Evolutionary conservation across 2,797 vertebrate species (phyloP).

Genomic region (Cirrhinus mrigala): DNA sequence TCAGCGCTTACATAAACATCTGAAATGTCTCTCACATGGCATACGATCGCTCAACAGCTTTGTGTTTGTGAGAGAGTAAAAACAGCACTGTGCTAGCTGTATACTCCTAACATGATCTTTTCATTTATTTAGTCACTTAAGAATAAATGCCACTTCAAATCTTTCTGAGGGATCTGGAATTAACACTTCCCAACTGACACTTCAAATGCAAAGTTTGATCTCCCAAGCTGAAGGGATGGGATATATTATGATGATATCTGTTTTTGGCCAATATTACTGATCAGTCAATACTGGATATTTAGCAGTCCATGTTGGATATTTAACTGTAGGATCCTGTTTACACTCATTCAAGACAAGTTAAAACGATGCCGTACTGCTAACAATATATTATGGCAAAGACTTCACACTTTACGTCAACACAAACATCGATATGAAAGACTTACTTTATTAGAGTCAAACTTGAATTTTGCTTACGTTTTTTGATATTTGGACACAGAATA

Average conservation of each 20-base stretch:
- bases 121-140: slow-evolving; percentile 13
- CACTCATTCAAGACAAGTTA: not conserved
- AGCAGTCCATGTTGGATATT: not conserved
- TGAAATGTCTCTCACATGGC: slow-evolving; percentile 51
- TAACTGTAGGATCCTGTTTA: not conserved
- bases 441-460: not conserved
- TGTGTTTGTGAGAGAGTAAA: slow-evolving; percentile 32
- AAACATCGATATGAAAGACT: not conserved
- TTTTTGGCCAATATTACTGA: slow-evolving; percentile 3
- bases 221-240: not conserved
- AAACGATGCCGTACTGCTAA: not conserved
- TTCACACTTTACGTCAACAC: not conserved
- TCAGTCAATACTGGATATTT: not conserved
- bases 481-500: not conserved
- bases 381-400: not conserved
- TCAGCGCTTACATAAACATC: slow-evolving; percentile 59
- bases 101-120: slow-evolving; percentile 19
- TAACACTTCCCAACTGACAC: not conserved
- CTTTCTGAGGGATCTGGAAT: slow-evolving; percentile 5
- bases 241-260: not conserved
- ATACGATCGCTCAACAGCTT: slow-evolving; percentile 4
- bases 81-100: slow-evolving; percentile 28
- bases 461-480: not conserved
- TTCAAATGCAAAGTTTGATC: not conserved
- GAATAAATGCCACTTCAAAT: slow-evolving; percentile 8